Percentiles rank a stretch among this genome's conserved stretches.
Evolutionary conservation across 2,113 vertebrate species (phyloP).

Genomic region (Oenanthe oenanthe): DNA sequence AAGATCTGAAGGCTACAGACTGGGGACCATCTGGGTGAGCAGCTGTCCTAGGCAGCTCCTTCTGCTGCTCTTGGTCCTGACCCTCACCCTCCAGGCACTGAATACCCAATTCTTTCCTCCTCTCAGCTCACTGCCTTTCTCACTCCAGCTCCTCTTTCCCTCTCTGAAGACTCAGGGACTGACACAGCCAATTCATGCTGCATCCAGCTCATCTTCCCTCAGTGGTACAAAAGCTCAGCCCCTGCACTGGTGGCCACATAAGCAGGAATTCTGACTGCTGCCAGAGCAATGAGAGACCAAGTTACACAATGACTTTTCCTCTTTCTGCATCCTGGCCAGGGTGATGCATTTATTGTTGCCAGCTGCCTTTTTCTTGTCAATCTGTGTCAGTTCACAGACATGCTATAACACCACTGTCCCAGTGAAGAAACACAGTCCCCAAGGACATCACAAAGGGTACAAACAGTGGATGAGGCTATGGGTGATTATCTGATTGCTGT

Average conservation of each 20-base stretch:
- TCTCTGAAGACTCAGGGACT: not conserved
- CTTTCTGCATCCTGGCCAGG: not conserved
- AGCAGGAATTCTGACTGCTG: not conserved
- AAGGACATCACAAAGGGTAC: not conserved
- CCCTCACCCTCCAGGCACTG: slow-evolving; percentile 57
- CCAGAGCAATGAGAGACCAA: not conserved
- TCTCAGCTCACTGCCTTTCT: slow-evolving; percentile 5
- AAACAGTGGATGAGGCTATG: not conserved
- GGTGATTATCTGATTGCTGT: not conserved
- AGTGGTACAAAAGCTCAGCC: not conserved
- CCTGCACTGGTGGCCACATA: not conserved
- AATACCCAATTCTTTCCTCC: not conserved
- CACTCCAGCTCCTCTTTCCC: not conserved
- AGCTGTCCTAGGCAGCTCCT: slow-evolving; percentile 56
- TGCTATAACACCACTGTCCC: not conserved
- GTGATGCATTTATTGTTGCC: not conserved
- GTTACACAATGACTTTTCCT: not conserved
- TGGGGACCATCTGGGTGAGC: slow-evolving; percentile 51
- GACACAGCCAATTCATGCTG: not conserved
- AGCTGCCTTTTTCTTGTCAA: not conserved
- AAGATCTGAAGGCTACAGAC: slow-evolving; percentile 20
- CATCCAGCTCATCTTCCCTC: not conserved
- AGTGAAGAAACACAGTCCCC: not conserved
- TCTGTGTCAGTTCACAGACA: not conserved
- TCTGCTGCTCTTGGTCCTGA: slow-evolving; percentile 58